Evolutionary conservation across 2,888 invertebrate species (phyloP), one percentile per base, ranked within the genome.

Genomic region (Stegophylla sp.): DNA sequence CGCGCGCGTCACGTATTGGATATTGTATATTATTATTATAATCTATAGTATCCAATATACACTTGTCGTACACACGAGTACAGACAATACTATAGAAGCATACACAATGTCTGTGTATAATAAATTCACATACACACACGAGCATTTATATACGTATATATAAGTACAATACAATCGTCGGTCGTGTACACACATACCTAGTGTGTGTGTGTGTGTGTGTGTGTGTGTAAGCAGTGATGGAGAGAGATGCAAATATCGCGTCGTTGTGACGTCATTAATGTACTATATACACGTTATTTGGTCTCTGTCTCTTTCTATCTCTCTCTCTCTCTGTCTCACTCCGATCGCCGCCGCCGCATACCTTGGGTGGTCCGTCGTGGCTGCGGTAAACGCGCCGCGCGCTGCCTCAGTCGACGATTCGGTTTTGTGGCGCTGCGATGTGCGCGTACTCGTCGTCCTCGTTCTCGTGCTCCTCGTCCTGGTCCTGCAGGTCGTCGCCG

Each of bases 351-450:
- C 63, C 43, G 66, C n/a, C 43, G 23, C 12, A 48, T 34, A 5
- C 79, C 79, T 71, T 79, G 79, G 79, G 79, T 79, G 79, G 79
- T 79, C 79, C 79, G 75, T 48, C 59, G 77, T 51, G 48, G 63
- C 17, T 23, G 64, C 53, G 34, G 64, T 66, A 23, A 51, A 61
- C 71, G 59, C 56, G 67, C 48, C 56, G 67, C 48, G 63, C 61
- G 51, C 23, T 23, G 34, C 79, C 61, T 79, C 79, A 79, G 79
- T 79, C 69, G 61, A 79, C 79, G 79, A 41, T 79, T 61, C 9
- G 69, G 79, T 79, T 79, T 71, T 71, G 79, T 79, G 71, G 34
- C 41, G 79, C 61, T 63, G 79, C 61, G 79, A 79, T 71, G 79
- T 79, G 61, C 61, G 77, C 59, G 77, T 69, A 45, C 45, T 48